Percentiles rank a stretch among this genome's conserved stretches.
Conservation (phyloP, 1,140 invertebrate species). For the Myzus persicae region DNA sequence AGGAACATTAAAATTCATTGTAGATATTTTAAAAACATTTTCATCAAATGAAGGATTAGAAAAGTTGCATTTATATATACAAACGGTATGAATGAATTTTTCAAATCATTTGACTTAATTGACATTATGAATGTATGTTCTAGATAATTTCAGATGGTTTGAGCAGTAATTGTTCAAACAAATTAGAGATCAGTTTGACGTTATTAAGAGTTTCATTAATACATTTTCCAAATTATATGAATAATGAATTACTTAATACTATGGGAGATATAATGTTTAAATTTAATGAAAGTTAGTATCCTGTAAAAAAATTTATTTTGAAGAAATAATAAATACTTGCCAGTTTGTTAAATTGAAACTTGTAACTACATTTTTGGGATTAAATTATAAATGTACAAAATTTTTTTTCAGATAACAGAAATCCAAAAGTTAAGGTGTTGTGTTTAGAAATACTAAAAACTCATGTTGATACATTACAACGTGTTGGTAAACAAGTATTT, state of each 20-base stretch:
- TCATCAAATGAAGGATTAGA: slow-evolving; percentile 38
- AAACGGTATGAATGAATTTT: background rate
- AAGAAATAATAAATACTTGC: background rate
- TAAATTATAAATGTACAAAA: background rate
- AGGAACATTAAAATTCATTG: slow-evolving; percentile 25
- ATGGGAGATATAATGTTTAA: slow-evolving; percentile 52
- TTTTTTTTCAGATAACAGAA: slow-evolving; percentile 36
- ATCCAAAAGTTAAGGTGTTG: background rate
- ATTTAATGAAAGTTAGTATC: slow-evolving; percentile 47
- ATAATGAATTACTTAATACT: slow-evolving; percentile 34
- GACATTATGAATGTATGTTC: background rate
- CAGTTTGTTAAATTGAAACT: background rate
- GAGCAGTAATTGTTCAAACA: slow-evolving; percentile 30
- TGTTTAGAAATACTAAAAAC: slow-evolving; percentile 52
- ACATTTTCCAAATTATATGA: slow-evolving; percentile 38
- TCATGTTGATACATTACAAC: slow-evolving; percentile 32
- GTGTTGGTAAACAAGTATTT: slow-evolving; percentile 36
- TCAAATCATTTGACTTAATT: background rate
- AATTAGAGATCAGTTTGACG: slow-evolving; percentile 35
- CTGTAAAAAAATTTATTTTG: background rate
- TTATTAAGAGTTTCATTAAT: slow-evolving; percentile 27
- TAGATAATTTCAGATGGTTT: slow-evolving; percentile 43
- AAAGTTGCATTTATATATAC: slow-evolving; percentile 23
- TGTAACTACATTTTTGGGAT: background rate
- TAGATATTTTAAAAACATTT: slow-evolving; percentile 28